Base-by-base conservation (phyloP, 2,888 invertebrate genomes). In the Coecobrya sp. region DNA sequence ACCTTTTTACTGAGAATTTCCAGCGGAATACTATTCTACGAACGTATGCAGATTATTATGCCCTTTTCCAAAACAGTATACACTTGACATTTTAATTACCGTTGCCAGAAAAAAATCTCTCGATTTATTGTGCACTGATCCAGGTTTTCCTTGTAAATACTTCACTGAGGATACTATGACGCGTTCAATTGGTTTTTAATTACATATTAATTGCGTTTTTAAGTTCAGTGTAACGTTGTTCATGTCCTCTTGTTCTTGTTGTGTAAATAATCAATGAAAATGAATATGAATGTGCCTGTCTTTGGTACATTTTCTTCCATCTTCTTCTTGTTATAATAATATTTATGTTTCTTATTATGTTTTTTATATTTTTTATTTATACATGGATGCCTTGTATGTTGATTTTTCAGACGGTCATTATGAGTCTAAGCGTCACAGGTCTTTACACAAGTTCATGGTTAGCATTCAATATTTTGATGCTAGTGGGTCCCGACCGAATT, bases 371-470 rank as follows among this genome's bases (percentile, higher is more conserved):
- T 36, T 36, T 36, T 36, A 19, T 68, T 25, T n/a, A n/a, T n/a
- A 30, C 30, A 68, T n/a, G n/a, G n/a, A 68, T 30, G 30, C 0
- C 0, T 68, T 68, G 7, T 68, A 73, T 73, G 25, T 73, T 73
- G 36, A 27, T 73, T 73, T 73, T 95, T 42, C 95, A 96, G 96
- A 96, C 96, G 95, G 95, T 96, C 91, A 96, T 96, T 95, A 96
- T 96, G 96, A 96, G 96, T 95, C 96, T 96, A 42, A 95, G 95
- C 4, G 96, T 96, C 76, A 96, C 96, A 25, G 95, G n/a, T n/a
- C 95, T 3, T 96, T 96, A 73, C 96, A 96, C 95, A 96, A 96
- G 0, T 93, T 96, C 96, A 90, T 96, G 96, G 96, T 95, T 96
- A 25, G 96, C 96, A 0, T 95, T 96, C 16, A 95, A 95, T 93